phyloP scores from a whole-genome alignment of 2,888 invertebrate genomes.

The Dyspetes luteomarginatus region DNA sequence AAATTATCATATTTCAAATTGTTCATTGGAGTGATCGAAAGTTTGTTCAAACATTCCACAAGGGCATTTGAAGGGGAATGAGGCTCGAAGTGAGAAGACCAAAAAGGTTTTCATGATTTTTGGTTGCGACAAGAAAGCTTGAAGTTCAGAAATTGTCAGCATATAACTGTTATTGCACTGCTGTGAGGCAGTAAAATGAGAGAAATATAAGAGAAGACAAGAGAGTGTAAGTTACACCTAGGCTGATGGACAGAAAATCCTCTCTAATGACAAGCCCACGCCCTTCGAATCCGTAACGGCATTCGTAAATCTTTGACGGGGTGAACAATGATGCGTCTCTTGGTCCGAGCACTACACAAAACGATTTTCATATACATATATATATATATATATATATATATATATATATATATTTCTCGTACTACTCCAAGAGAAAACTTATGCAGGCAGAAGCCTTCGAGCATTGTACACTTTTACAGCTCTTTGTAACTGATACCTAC shows the following conservation, averaged over 20 bases:
- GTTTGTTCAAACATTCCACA: no score
- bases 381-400: no score
- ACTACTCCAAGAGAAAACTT: no score
- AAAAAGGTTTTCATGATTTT: neutral
- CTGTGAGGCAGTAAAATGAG: slow-evolving; percentile 20
- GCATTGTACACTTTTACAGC: slow-evolving; percentile 50
- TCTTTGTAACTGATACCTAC: slow-evolving; percentile 60
- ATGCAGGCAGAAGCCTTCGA: neutral
- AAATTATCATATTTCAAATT: no score
- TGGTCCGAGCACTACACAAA: slow-evolving; percentile 1
- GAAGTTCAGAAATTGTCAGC: slow-evolving; percentile 10
- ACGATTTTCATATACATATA: neutral
- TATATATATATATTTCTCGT: neutral
- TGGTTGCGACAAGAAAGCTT: slow-evolving; percentile 31
- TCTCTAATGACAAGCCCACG: slow-evolving; percentile 54
- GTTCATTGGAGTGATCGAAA: no score
- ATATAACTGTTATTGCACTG: slow-evolving; percentile 29
- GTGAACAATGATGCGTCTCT: slow-evolving; percentile 47
- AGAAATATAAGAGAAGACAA: slow-evolving; percentile 12
- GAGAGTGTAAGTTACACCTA: slow-evolving; percentile 60
- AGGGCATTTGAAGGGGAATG: no score
- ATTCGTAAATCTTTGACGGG: slow-evolving; percentile 56
- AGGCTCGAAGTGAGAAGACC: neutral
- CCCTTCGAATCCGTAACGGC: slow-evolving; percentile 42
- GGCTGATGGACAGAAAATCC: slow-evolving; percentile 51